Base-by-base conservation (phyloP, 2,797 vertebrate species). In the Brotula barbata region DNA sequence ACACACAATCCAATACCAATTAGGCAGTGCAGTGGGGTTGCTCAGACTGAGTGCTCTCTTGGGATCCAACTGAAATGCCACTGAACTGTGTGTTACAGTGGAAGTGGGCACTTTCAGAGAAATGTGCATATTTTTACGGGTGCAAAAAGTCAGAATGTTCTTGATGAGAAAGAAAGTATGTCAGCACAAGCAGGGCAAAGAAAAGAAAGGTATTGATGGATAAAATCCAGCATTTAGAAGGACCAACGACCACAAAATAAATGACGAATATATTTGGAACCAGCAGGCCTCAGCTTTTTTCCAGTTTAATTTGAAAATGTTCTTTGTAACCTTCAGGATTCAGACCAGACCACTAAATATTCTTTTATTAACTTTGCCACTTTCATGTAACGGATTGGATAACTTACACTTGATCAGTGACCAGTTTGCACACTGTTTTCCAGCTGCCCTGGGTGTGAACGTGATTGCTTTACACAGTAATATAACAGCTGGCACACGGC, bases 21-120 rank as follows among this genome's bases (percentile, higher is more conserved):
- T 86, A 86, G 68, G 58, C 52, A 13, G 66, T 42, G 74, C 75
- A 68, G 36, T 49, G 68, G 70, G 73, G 79, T 77, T 68, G 46
- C 68, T 71, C 62, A 2, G 67, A 73, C 71, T 45, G 64, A 76
- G 54, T 1, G 20, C 67, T 81, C 72, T 53, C 61, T 25, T 13
- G 34, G 58, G 71, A 63, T 43, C 42, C 1, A 7, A 28, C 49
- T 2, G 40, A 55, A 62, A 73, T 52, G 21, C 47, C 53, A 51
- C 15, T 71, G 58, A 75, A 75, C 63, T 68, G 39, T 45, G 58
- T 55, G 54, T 51, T 71, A 40, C 5, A 42, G 33, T 34, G 36
- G 2, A 10, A 52, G 20, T 48, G 42, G 58, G 41, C 37, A 14
- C 2, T 17, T 14, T 9, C 28, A 44, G 10, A 31, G 49, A 16